Evolutionary conservation across 2,113 vertebrate species (phyloP).

Genomic region (Upupa epops): DNA sequence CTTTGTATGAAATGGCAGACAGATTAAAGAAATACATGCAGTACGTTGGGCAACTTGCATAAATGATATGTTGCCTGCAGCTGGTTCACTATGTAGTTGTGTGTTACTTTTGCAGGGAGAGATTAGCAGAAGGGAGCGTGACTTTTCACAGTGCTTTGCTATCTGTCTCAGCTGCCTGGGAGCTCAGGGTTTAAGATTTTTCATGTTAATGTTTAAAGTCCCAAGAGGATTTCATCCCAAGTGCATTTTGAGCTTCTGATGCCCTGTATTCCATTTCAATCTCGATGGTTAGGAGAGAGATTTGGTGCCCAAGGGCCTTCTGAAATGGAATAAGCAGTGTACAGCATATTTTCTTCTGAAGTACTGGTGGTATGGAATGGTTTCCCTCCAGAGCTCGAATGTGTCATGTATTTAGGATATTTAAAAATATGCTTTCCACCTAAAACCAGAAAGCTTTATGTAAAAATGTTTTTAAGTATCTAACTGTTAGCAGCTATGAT

Average conservation of each 20-base stretch:
- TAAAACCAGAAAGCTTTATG: neutral
- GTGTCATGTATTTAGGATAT: neutral
- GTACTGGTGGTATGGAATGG: neutral
- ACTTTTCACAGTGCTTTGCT: neutral
- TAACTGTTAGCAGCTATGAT: neutral
- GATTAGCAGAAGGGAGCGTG: neutral
- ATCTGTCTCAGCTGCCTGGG: neutral
- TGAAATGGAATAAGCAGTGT: neutral
- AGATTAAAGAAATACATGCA: neutral
- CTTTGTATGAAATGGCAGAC: neutral
- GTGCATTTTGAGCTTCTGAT: neutral
- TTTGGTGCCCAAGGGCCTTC: conserved; percentile 21
- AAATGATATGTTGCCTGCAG: neutral
- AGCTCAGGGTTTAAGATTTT: conserved; percentile 4
- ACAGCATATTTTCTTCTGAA: neutral
- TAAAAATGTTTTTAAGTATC: neutral
- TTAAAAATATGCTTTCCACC: conserved; percentile 3
- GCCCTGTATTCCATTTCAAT: neutral
- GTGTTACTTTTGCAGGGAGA: neutral
- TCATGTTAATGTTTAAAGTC: conserved; percentile 1
- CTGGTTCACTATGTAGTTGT: neutral
- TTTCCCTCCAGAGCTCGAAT: neutral
- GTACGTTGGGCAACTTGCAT: neutral
- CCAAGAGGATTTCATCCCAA: neutral
- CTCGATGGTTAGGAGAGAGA: neutral